Evolutionary conservation across 2,113 vertebrate genomes (phyloP), one percentile per base, ranked within the genome.

Genomic region (Megalops atlanticus): DNA sequence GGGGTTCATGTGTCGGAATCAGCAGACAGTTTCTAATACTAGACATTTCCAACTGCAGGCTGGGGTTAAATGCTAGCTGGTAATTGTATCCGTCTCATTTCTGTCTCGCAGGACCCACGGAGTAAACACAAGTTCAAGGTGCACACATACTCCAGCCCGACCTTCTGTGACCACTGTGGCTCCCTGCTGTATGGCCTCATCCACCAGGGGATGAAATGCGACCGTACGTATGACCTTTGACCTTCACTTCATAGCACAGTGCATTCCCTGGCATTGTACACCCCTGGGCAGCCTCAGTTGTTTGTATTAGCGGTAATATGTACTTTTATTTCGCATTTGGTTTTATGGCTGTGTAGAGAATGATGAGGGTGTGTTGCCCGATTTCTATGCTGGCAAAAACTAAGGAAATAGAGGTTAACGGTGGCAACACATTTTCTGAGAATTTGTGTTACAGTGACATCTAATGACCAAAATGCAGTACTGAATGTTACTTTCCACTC

Each of bases 141-240:
- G 90, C 97, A 99, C 91, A 99, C 97, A 0, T 99, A 99, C 88
- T 98, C 97, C 92, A 99, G 98, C 87, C 98, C 98, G 58, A 99
- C 98, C 4, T 99, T 99, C 91, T 99, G 98, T 6, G 98, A 99
- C 91, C 98, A 99, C 93, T 99, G 98, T 1, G 98, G 98, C 39
- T 99, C 98, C 0, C 94, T 99, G 84, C 95, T 99, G 8, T 99
- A 99, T 0, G 98, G 98, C 45, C 96, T 99, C 85, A 91, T 99
- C 78, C 98, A 99, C 92, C 98, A 99, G 89, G 98, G 98, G 43
- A 99, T 99, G 98, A 99, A 98, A 88, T 99, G 98, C 58, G 98
- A 99, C 94, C 97, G 97, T 99, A 92, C 88, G 98, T 95, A 87
- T 40, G 24, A 71, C 31, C 35, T 64, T 16, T 49, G 1, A 33